Percentiles rank a stretch among this genome's conserved stretches.
Evolutionary conservation across 1,140 invertebrate genomes (phyloP).

Genomic region (Daktulosphaira vitifoliae): DNA sequence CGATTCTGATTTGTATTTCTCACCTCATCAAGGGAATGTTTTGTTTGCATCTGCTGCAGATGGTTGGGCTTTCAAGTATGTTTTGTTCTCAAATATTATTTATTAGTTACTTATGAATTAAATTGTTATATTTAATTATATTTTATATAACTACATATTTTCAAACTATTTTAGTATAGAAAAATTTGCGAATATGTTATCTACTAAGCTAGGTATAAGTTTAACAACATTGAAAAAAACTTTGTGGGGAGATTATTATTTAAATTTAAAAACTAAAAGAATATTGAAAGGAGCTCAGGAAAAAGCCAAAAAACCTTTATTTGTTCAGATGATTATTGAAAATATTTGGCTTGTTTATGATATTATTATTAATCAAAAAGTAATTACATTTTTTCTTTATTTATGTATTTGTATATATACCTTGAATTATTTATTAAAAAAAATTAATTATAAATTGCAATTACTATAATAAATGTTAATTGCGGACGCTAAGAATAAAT

Average conservation of each 20-base stretch:
- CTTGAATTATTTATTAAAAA: no score
- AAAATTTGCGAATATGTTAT: constrained; percentile 82
- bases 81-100: constrained; percentile 43
- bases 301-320: constrained; percentile 91
- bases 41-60: constrained; percentile 92
- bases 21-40: constrained; percentile 88
- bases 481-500: no score
- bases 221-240: constrained; percentile 50
- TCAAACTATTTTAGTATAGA: constrained; percentile 47
- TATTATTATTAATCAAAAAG: constrained; percentile 59
- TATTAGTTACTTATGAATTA: no score
- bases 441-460: no score
- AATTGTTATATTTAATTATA: no score
- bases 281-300: constrained; percentile 85
- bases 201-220: constrained; percentile 65
- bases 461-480: no score
- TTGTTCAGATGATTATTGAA: constrained; percentile 90
- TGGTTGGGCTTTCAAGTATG: constrained; percentile 84
- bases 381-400: no score
- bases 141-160: not conserved
- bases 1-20: constrained; percentile 84
- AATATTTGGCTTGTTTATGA: constrained; percentile 92
- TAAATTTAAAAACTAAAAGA: constrained; percentile 77
- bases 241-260: constrained; percentile 93
- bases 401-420: no score